Base-by-base conservation (phyloP, 2,797 vertebrate species). In the Pseudochirops cupreus region DNA sequence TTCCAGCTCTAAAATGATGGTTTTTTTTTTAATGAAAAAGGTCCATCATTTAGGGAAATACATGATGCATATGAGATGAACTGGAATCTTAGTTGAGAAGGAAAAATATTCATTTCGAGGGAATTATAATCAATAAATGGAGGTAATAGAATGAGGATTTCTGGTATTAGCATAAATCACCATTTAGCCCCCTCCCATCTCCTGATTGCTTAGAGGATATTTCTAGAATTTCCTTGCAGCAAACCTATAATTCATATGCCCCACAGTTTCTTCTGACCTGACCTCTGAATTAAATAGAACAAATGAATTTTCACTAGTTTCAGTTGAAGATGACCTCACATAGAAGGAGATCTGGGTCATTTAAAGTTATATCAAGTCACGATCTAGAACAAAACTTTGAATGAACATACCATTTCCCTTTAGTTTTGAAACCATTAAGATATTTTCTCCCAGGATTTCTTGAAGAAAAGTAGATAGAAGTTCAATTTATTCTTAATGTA, bases 151-250 rank as follows among this genome's bases (percentile, higher is more conserved):
- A 94, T 62, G 74, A 91, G 57, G 62, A 92, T 90, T 87, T 91
- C n/a, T 82, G n/a, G 5, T 74, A 28, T 52, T 67, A 9, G 26
- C 2, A 59, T 39, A 26, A 11, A 39, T 74, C 0, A 2, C 59
- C 91, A n/a, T 7, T 56, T 24, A 0, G 82, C 14, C 0, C 7
- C 14, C 39, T 28, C 33, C 90, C 90, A 59, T 26, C n/a, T 39
- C 50, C 14, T 55, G 92, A 93, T 91, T 93, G 31, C 33, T 74
- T 31, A 95, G 50, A 90, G 39, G 18, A 46, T 11, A 12, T 16
- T 82, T 39, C 59, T 39, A 56, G 31, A 94, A 92, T 96, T 96
- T 95, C 26, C 56, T 46, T 12, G 92, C 94, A 96, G 67, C 46
- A 96, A 94, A 62, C 18, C 9, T 46, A 46, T 2, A 46, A 46